These are phyloP conservation scores for Origma solitaria DNA, from an alignment of 2,113 vertebrate genomes.

Conservation along the genomic window DNA sequence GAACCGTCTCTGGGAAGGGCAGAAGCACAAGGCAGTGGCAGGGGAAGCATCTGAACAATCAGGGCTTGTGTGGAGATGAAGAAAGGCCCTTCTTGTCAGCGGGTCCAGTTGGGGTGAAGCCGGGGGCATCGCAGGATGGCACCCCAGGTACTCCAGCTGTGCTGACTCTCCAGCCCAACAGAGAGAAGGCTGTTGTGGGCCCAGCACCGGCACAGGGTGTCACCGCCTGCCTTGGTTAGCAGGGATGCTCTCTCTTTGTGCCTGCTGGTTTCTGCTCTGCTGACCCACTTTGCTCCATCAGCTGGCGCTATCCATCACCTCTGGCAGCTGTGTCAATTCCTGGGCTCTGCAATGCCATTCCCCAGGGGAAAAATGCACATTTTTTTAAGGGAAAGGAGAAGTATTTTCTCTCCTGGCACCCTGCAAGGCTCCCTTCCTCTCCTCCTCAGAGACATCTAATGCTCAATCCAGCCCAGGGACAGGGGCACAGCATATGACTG, in stretches of 20 bases:
- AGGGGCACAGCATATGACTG: not conserved
- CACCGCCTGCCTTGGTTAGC: slow-evolving; percentile 47
- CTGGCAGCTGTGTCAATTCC: slow-evolving; percentile 40
- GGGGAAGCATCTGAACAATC: slow-evolving; percentile 16
- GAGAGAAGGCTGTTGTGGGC: slow-evolving; percentile 33
- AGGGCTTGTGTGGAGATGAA: slow-evolving; percentile 58
- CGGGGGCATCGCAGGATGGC: slow-evolving; percentile 57
- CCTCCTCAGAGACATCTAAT: not conserved
- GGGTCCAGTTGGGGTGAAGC: slow-evolving; percentile 27
- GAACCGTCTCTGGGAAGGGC: not conserved
- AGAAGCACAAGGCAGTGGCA: not conserved
- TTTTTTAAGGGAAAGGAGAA: not conserved
- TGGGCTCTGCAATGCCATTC: not conserved
- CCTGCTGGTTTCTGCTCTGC: slow-evolving; percentile 51
- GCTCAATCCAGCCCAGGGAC: not conserved
- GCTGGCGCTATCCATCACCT: slow-evolving; percentile 24
- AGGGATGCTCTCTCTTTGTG: slow-evolving; percentile 19
- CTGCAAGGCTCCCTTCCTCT: not conserved
- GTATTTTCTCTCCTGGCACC: not conserved
- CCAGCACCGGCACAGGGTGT: slow-evolving; percentile 65
- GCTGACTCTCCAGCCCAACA: slow-evolving; percentile 35
- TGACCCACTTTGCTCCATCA: slow-evolving; percentile 34
- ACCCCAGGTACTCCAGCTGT: slow-evolving; percentile 76
- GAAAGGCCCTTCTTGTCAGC: slow-evolving; percentile 64
- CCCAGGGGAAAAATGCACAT: not conserved